A percentile compares a stretch with the other conserved stretches of the same genome.
Evolutionary conservation across 2,888 invertebrate genomes (phyloP).

Genomic region (Spialia ferax): DNA sequence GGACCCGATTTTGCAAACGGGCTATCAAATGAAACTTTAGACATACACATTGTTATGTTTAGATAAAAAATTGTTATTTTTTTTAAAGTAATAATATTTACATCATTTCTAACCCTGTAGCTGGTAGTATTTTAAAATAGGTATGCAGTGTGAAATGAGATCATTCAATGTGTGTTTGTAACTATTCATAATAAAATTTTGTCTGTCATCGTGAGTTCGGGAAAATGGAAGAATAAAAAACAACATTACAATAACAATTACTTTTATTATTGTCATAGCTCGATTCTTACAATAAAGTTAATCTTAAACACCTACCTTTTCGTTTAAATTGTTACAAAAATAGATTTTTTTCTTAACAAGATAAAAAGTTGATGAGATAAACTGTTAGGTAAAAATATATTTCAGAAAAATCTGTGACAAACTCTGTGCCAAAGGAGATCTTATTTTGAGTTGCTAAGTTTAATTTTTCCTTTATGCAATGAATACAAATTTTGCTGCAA

Average conservation of each 20-base stretch:
- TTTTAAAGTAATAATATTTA: no score
- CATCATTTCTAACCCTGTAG: no score
- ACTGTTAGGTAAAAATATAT: not conserved
- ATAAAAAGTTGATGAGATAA: not conserved
- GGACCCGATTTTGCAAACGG: no score
- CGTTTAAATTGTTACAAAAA: constrained; percentile 6
- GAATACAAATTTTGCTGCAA: not conserved
- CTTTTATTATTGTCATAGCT: constrained; percentile 5
- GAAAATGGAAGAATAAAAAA: not conserved
- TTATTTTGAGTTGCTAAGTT: constrained; percentile 3
- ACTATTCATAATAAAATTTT: no score
- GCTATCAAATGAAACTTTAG: no score
- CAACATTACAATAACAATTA: constrained; percentile 5
- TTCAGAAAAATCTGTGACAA: not conserved
- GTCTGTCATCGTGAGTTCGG: no score
- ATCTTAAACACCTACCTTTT: not conserved
- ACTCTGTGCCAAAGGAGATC: not conserved
- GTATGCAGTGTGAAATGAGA: no score
- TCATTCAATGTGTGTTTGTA: no score
- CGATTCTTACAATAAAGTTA: not conserved
- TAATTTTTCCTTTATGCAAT: not conserved
- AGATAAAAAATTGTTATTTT: no score
- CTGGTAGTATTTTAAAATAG: no score
- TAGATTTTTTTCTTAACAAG: not conserved
- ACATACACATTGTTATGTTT: no score